Conservation (phyloP, 2,797 vertebrate species). For the Miichthys miiuy region DNA sequence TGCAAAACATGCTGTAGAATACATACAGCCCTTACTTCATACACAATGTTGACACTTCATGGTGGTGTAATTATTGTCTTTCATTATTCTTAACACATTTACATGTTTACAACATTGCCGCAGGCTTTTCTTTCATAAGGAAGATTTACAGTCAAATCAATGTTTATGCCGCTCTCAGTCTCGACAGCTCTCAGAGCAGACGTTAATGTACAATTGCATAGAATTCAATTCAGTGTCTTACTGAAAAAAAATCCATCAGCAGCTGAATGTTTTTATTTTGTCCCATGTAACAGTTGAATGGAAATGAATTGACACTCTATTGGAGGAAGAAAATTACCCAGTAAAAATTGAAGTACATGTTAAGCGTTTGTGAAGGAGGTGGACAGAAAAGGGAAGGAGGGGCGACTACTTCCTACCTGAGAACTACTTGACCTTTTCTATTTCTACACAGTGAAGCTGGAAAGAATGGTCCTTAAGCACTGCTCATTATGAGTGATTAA, state of each 20-base stretch:
- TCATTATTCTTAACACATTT: constrained; percentile 25
- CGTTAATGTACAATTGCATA: constrained; percentile 8
- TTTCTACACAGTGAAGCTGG: constrained; percentile 16
- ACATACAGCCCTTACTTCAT: not conserved
- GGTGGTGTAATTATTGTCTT: constrained; percentile 17
- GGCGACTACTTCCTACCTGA: not conserved
- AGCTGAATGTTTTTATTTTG: constrained; percentile 34
- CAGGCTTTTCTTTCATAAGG: constrained; percentile 11
- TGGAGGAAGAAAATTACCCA: constrained; percentile 21
- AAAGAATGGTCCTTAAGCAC: constrained; percentile 38
- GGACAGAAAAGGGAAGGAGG: not conserved
- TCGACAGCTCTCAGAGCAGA: constrained; percentile 25
- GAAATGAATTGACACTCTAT: constrained; percentile 42
- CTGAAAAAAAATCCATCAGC: constrained; percentile 29
- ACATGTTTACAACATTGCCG: constrained; percentile 9
- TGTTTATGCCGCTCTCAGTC: constrained; percentile 19
- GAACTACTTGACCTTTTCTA: constrained; percentile 54
- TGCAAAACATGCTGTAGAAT: constrained; percentile 7
- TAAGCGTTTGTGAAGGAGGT: constrained; percentile 32
- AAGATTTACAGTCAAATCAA: constrained; percentile 31
- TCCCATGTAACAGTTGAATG: constrained; percentile 16
- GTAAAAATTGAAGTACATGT: constrained; percentile 19
- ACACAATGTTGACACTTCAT: constrained; percentile 3
- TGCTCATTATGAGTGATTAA: constrained; percentile 65
- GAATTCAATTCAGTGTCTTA: constrained; percentile 35